phyloP scores from a whole-genome alignment of 2,797 vertebrate species.

The Leuciscus waleckii region DNA sequence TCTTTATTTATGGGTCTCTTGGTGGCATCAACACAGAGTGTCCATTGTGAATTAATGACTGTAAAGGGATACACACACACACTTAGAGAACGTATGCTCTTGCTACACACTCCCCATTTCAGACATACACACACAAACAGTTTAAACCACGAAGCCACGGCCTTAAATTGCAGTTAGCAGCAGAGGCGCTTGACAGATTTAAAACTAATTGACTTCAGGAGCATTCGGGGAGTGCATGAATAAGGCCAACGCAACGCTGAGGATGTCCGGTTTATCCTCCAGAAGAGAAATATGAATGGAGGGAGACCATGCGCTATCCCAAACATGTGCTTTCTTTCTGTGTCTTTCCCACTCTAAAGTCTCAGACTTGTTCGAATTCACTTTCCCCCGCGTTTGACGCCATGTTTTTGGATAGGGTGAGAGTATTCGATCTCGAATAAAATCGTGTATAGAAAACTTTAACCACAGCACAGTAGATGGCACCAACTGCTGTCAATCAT shows the following conservation, averaged over 20 bases:
- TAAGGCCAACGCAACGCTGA: constrained; percentile 38
- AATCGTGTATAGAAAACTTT: no score
- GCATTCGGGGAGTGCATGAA: constrained; percentile 42
- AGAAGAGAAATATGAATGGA: constrained; percentile 9
- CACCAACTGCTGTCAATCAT: no score
- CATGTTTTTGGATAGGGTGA: background rate
- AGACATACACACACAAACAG: constrained; percentile 22
- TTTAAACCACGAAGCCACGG: constrained; percentile 13
- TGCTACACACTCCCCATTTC: constrained; percentile 28
- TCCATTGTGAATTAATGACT: constrained; percentile 42
- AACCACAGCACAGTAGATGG: no score
- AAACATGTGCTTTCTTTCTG: background rate
- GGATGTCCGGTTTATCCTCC: constrained; percentile 14
- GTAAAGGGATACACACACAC: constrained; percentile 23
- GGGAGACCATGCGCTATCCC: background rate
- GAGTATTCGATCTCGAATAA: no score
- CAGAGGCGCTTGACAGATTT: constrained; percentile 41
- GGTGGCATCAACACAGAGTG: constrained; percentile 40
- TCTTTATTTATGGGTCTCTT: constrained; percentile 35
- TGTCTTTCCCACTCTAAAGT: background rate
- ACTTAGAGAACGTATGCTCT: background rate
- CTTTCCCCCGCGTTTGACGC: background rate
- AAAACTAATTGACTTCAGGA: constrained; percentile 47
- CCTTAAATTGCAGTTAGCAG: constrained; percentile 49
- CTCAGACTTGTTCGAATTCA: background rate